Percentiles rank a stretch among this genome's conserved stretches.
Evolutionary conservation across 2,113 vertebrate species (phyloP).

Genomic region (Nycticorax nycticorax): DNA sequence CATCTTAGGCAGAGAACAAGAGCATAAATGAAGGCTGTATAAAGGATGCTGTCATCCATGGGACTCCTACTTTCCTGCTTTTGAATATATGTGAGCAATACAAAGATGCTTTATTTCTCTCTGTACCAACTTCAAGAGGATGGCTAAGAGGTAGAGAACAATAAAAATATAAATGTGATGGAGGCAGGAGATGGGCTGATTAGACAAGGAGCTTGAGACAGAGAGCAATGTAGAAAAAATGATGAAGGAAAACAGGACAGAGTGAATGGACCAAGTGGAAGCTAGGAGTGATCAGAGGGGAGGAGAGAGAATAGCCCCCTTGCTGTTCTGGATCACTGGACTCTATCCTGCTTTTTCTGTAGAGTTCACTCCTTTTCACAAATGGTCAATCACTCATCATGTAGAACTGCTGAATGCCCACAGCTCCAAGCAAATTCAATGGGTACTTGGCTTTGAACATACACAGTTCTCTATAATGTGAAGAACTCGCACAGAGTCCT

Average conservation of each 20-base stretch:
- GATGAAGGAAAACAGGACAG: neutral
- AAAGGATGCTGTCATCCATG: neutral
- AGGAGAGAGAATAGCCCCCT: neutral
- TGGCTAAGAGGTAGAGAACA: neutral
- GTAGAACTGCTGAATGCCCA: neutral
- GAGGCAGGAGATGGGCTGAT: neutral
- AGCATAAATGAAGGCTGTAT: conserved; percentile 6
- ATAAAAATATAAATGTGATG: neutral
- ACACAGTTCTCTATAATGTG: neutral
- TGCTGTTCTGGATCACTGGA: neutral
- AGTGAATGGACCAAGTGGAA: neutral
- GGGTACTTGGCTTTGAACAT: neutral
- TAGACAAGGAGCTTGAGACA: neutral
- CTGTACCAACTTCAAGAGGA: neutral
- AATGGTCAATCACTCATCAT: neutral
- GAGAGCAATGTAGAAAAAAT: neutral
- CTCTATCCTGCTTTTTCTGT: neutral
- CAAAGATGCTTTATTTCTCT: neutral
- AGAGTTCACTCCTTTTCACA: neutral
- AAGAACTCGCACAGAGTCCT: neutral
- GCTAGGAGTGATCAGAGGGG: neutral
- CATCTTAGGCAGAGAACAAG: conserved; percentile 26
- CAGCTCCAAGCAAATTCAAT: neutral
- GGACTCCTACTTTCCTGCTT: conserved; percentile 16
- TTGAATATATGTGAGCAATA: neutral